Percentiles rank a stretch among this genome's conserved stretches.
Conservation (phyloP, 2,888 invertebrate species). For the Nebria brevicollis region DNA sequence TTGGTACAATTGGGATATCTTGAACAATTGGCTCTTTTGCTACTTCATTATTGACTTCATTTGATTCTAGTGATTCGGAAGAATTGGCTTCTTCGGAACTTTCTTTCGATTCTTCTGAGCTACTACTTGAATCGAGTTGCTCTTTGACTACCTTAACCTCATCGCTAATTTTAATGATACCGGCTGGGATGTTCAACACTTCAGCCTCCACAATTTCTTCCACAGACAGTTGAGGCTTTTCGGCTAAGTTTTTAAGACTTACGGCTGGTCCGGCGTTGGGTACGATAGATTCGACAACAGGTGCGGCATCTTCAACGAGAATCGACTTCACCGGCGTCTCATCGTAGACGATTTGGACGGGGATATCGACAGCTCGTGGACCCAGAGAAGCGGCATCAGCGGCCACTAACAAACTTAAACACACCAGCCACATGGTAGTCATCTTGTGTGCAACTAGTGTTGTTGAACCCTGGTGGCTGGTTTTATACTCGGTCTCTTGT, state of each 20-base stretch:
- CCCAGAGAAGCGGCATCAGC: slow-evolving; percentile 51
- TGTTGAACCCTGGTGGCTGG: slow-evolving; percentile 59
- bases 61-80: slow-evolving; percentile 31
- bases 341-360: slow-evolving; percentile 58
- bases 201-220: slow-evolving; percentile 51
- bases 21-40: not conserved
- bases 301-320: not conserved
- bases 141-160: slow-evolving; percentile 4
- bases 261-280: slow-evolving; percentile 2
- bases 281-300: not conserved
- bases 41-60: slow-evolving; percentile 26
- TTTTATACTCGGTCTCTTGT: slow-evolving; percentile 58
- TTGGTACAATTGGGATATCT: slow-evolving; percentile 15
- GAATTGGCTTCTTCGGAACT: not conserved
- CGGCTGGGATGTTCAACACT: slow-evolving; percentile 29
- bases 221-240: slow-evolving; percentile 53
- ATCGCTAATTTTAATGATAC: slow-evolving; percentile 27
- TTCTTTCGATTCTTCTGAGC: slow-evolving; percentile 17
- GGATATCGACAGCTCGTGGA: slow-evolving; percentile 54
- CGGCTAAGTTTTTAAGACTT: slow-evolving; percentile 53
- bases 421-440: slow-evolving; percentile 54
- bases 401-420: slow-evolving; percentile 51
- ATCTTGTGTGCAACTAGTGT: slow-evolving; percentile 57
- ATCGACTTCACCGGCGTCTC: slow-evolving; percentile 26
- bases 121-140: slow-evolving; percentile 28